Evolutionary conservation across 2,113 vertebrate species (phyloP), one percentile per base, ranked within the genome.

Genomic region (Apaloderma vittatum): DNA sequence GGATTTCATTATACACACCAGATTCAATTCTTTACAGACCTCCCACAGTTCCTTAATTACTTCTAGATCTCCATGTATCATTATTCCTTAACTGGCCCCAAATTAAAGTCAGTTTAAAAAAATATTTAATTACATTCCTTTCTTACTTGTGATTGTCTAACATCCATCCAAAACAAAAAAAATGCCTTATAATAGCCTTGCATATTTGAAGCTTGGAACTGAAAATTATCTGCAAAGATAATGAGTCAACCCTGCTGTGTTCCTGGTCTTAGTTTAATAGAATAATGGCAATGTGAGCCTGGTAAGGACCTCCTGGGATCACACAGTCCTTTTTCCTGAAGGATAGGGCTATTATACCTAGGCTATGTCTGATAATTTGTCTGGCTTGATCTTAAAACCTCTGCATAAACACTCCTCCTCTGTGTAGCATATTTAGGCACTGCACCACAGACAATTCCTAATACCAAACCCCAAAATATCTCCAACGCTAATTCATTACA

Each of bases 241-340:
- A 22, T 74, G 32, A 89, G 65, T 81, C 73, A 93, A 78, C 52
- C 30, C 81, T 67, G 37, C 66, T 65, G 66, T 75, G 81, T 78
- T 90, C 9, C 58, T 61, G 45, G 26, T 48, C 85, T 79, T 90
- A 88, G 93, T 94, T 94, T 91, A 90, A 94, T 37, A 90, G 90
- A 95, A 85, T 78, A 93, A 94, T 72, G 21, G 61, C 62, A 82
- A 52, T 17, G 23, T 29, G 77, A 85, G 52, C 55, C 80, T 71
- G 24, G 36, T 46, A 84, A 74, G 49, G 48, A 62, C 37, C 68
- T 85, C 40, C 21, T 93, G 70, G 71, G 40, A 92, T 75, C 34
- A 48, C 22, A 67, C 2, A 55, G 57, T 52, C 26, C 55, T 85
- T 88, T 81, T 43, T 75, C 21, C 15, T 90, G 66, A 93, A 94